Evolutionary conservation across 2,888 invertebrate genomes (phyloP), one percentile per base, ranked within the genome.

Genomic region (Acleris cristana): DNA sequence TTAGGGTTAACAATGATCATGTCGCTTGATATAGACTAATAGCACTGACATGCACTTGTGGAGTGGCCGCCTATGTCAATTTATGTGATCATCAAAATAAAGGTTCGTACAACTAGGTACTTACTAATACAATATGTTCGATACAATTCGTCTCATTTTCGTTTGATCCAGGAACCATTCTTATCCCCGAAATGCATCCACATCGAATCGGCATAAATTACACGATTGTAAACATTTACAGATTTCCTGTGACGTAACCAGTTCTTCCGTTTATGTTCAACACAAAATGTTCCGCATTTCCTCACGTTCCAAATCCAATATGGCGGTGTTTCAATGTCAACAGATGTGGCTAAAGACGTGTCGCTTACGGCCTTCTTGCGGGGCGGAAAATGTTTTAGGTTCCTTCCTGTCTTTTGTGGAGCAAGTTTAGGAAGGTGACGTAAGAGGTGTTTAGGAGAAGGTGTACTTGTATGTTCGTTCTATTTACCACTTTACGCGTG

Each of bases 301-400:
- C 54, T 53, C 48, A 49, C 54, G 54, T 54, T 48, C 48, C 54
- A 45, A 54, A 65, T 65, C 65, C 59, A 65, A 65, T 65, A 59
- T 59, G 48, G 53, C 48, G 40, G 51, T 65, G 65, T 59, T 59
- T 65, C 65, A 64, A 54, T 59, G 65, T 59, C 59, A 59, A 65
- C 65, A 65, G 53, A 54, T 65, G 65, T 59, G 65, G 59, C 54
- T 65, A 59, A 59, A 59, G 65, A 65, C 59, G 65, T 54, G 59
- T 54, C 53, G 30, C 52, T 58, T 40, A 16, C 48, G 53, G 21
- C 53, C 30, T n/a, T 14, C 18, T 58, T 57, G 52, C 21, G 23
- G 18, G 23, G 14, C 48, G 21, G 48, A 21, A 51, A 51, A 64
- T 64, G 56, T 64, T 64, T 64, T 56, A 51, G 34, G 48, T 10